These are phyloP conservation scores for Apamea crenata DNA, from an alignment of 2,888 invertebrate genomes.

Conservation along the genomic window DNA sequence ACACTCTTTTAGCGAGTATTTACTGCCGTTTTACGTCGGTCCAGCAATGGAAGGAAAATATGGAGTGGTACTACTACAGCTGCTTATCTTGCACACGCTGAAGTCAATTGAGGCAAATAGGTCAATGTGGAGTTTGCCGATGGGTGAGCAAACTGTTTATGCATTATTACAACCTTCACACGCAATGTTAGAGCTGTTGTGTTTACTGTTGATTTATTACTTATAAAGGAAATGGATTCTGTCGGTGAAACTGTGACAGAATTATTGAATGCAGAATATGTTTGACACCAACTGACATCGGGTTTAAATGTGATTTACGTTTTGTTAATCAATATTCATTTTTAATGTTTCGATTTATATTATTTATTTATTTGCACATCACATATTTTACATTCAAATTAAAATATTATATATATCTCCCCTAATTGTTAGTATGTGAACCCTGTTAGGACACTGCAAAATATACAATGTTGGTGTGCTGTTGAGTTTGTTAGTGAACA, in stretches of 20 bases:
- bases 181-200: constrained; percentile 41
- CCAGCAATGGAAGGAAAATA: constrained; percentile 43
- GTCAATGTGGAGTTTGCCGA: constrained; percentile 39
- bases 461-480: background rate
- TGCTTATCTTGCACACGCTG: constrained; percentile 44
- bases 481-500: background rate
- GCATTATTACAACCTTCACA: constrained; percentile 58
- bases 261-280: constrained; percentile 37
- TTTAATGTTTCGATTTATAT: background rate
- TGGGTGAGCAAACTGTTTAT: constrained; percentile 38
- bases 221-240: constrained; percentile 49
- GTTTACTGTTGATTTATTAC: constrained; percentile 52
- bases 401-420: background rate
- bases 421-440: background rate
- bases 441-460: background rate
- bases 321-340: background rate
- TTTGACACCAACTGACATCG: constrained; percentile 13
- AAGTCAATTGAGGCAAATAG: constrained; percentile 52
- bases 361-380: background rate
- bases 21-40: constrained; percentile 44
- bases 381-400: background rate
- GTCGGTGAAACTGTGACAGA: constrained; percentile 24
- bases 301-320: constrained; percentile 4
- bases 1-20: constrained; percentile 53
- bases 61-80: constrained; percentile 19